Evolutionary conservation across 2,797 vertebrate species (phyloP).

Genomic region (Merluccius polli): DNA sequence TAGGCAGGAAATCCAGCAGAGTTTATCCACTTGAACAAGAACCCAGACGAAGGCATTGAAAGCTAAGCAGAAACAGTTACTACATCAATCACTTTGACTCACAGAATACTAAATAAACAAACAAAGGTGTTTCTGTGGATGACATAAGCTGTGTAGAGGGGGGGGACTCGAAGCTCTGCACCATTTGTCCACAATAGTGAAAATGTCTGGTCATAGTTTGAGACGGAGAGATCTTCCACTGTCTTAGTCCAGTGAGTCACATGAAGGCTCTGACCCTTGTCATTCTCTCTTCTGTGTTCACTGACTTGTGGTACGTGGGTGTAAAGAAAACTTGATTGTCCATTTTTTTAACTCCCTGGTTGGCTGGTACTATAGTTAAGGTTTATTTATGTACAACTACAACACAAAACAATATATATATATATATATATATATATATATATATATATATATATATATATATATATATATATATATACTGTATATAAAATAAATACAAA

Average conservation of each 20-base stretch:
- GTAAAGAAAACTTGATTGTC: slow-evolving; percentile 51
- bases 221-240: slow-evolving; percentile 28
- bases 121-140: slow-evolving; percentile 42
- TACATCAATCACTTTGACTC: slow-evolving; percentile 66
- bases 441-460: slow-evolving; percentile 69
- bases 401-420: slow-evolving; percentile 71
- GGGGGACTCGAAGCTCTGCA: slow-evolving; percentile 41
- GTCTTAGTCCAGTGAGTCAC: slow-evolving; percentile 32
- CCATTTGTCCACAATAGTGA: slow-evolving; percentile 7
- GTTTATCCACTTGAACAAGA: slow-evolving; percentile 54
- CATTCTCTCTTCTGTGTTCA: slow-evolving; percentile 30
- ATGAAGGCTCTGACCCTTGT: slow-evolving; percentile 31
- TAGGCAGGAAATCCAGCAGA: slow-evolving; percentile 56
- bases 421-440: slow-evolving; percentile 68
- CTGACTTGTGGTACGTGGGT: slow-evolving; percentile 29
- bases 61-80: slow-evolving; percentile 57
- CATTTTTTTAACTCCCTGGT: slow-evolving; percentile 51
- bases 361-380: slow-evolving; percentile 24
- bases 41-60: slow-evolving; percentile 50
- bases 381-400: slow-evolving; percentile 60
- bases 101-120: slow-evolving; percentile 54
- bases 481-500: slow-evolving; percentile 82
- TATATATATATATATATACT: slow-evolving; percentile 66
- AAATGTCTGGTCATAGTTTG: slow-evolving; percentile 31
- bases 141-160: slow-evolving; percentile 41